These are phyloP conservation scores for Montipora foliosa DNA, from an alignment of 64 coral and sea anemone species.

Conservation along the genomic window DNA sequence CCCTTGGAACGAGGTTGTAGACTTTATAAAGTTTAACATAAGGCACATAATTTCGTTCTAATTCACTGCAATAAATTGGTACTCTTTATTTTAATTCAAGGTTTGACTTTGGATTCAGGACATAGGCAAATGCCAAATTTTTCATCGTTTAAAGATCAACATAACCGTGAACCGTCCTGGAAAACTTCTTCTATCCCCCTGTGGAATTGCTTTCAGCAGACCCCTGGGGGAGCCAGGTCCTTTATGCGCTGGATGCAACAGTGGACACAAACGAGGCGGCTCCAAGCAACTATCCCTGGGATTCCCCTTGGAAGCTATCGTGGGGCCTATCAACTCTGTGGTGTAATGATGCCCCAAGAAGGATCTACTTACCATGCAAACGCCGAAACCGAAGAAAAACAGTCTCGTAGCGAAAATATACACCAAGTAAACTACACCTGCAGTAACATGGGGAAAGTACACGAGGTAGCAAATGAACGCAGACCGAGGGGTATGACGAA, in stretches of 20 bases:
- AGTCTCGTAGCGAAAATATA: neutral
- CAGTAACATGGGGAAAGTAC: neutral
- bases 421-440: neutral
- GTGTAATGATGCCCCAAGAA: neutral
- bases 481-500: neutral
- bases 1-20: too few relatives aligned
- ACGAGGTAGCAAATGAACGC: neutral
- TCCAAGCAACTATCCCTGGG: neutral
- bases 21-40: too few relatives aligned
- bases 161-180: neutral
- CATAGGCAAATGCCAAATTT: neutral
- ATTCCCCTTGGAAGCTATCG: neutral
- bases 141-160: neutral
- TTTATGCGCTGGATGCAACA: constrained; percentile 76
- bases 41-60: too few relatives aligned
- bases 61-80: neutral
- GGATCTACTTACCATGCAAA: neutral
- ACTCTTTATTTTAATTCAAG: neutral
- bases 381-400: neutral
- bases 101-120: neutral
- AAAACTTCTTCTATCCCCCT: constrained; percentile 1
- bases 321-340: neutral
- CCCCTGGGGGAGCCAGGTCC: neutral
- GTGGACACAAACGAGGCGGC: constrained; percentile 54
- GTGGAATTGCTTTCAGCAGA: constrained; percentile 46